A percentile compares a stretch with the other conserved stretches of the same genome.
phyloP scores from a whole-genome alignment of 2,113 vertebrate genomes.

The Colius striatus region DNA sequence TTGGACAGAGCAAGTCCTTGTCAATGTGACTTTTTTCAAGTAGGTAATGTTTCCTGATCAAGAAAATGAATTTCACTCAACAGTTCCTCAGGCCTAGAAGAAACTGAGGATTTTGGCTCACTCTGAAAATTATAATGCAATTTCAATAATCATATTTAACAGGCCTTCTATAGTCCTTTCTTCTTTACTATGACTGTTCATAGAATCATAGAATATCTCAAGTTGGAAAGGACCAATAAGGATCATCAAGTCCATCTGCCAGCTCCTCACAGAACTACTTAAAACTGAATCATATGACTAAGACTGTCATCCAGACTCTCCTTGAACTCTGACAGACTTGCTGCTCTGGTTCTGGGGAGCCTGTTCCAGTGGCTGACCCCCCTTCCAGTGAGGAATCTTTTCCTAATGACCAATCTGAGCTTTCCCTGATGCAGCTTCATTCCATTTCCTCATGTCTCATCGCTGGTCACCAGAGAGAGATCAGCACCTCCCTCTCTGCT shows the following conservation, averaged over 20 bases:
- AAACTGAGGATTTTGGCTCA: neutral
- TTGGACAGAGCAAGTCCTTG: neutral
- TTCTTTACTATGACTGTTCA: neutral
- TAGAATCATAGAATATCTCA: too few relatives aligned
- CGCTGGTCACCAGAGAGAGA: neutral
- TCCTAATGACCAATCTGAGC: too few relatives aligned
- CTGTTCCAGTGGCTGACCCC: neutral
- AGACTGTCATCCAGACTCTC: too few relatives aligned
- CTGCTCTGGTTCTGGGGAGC: too few relatives aligned
- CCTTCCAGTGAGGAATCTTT: too few relatives aligned
- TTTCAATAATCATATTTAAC: neutral
- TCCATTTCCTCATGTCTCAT: neutral
- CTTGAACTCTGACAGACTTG: too few relatives aligned
- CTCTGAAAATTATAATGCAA: neutral
- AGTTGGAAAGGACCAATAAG: too few relatives aligned
- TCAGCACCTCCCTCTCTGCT: neutral
- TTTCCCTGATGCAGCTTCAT: neutral
- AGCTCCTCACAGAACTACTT: too few relatives aligned
- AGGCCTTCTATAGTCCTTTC: neutral
- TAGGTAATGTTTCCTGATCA: neutral
- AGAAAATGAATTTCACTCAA: neutral
- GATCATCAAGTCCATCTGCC: too few relatives aligned
- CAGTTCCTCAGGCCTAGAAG: neutral
- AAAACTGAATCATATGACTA: too few relatives aligned
- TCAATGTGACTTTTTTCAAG: neutral